Percentiles rank a stretch among this genome's conserved stretches.
phyloP scores from a whole-genome alignment of 2,888 invertebrate species.

The Pterostichus madidus region DNA sequence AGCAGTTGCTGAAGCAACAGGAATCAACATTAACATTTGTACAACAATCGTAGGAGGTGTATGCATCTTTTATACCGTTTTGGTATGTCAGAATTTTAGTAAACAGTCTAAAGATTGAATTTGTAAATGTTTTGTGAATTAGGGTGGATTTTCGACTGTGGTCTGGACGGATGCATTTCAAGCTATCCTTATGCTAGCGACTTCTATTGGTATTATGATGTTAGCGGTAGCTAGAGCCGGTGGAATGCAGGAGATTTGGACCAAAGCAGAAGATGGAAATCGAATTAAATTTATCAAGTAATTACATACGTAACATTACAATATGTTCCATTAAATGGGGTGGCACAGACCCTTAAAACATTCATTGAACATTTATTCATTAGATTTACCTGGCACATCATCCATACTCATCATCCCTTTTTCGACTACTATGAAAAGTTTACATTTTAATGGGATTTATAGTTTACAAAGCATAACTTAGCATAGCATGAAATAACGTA shows the following conservation, averaged over 20 bases:
- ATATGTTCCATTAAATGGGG: background rate
- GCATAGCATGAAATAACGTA: too few species aligned
- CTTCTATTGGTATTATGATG: constrained; percentile 5
- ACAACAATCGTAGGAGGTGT: constrained; percentile 1
- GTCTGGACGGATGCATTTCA: constrained; percentile 54
- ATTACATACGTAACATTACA: background rate
- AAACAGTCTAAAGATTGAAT: background rate
- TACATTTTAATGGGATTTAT: too few species aligned
- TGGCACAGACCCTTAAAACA: too few species aligned
- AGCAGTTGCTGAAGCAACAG: constrained; percentile 32
- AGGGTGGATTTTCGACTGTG: constrained; percentile 51
- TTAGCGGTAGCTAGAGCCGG: constrained; percentile 33
- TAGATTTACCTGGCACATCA: background rate
- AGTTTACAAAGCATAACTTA: too few species aligned
- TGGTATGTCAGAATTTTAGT: constrained; percentile 29
- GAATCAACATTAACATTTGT: constrained; percentile 11
- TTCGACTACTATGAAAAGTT: too few species aligned
- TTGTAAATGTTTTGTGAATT: background rate
- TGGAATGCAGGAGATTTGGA: constrained; percentile 41
- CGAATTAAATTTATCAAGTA: constrained; percentile 47
- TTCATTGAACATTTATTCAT: too few species aligned
- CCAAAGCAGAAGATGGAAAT: constrained; percentile 11
- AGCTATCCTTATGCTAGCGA: constrained; percentile 40
- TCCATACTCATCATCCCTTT: too few species aligned
- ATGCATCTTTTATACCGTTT: constrained; percentile 39